phyloP scores from a whole-genome alignment of 2,888 invertebrate genomes.

The Amphimallon solstitiale region DNA sequence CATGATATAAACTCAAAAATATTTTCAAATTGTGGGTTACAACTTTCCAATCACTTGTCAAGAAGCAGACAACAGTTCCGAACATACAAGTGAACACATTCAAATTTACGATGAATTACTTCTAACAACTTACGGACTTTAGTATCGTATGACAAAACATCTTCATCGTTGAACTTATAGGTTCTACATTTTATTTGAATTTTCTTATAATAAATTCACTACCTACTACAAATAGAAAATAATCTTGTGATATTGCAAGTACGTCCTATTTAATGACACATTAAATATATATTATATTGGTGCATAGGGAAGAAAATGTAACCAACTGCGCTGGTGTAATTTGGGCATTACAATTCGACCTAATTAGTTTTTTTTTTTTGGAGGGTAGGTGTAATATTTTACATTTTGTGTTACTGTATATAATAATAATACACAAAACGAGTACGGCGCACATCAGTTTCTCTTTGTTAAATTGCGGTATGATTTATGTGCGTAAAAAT shows the following conservation, averaged over 20 bases:
- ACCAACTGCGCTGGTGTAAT: conserved; percentile 32
- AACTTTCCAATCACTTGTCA: too few relatives aligned
- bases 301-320: conserved; percentile 32
- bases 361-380: conserved; percentile 7
- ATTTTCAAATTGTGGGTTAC: too few relatives aligned
- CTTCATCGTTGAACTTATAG: too few relatives aligned
- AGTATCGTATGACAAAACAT: too few relatives aligned
- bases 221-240: background rate
- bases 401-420: background rate
- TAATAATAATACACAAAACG: conserved; percentile 1
- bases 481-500: background rate
- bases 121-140: too few relatives aligned
- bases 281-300: background rate
- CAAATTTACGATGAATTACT: too few relatives aligned
- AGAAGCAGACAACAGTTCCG: too few relatives aligned
- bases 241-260: background rate
- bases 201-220: too few relatives aligned
- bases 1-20: too few relatives aligned
- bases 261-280: background rate
- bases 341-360: conserved; percentile 7
- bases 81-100: too few relatives aligned
- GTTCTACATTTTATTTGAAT: too few relatives aligned
- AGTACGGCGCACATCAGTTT: conserved; percentile 17
- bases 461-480: background rate
- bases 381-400: background rate